These are phyloP conservation scores for Leiothrix lutea DNA, from an alignment of 2,113 vertebrate species.

Conservation along the genomic window DNA sequence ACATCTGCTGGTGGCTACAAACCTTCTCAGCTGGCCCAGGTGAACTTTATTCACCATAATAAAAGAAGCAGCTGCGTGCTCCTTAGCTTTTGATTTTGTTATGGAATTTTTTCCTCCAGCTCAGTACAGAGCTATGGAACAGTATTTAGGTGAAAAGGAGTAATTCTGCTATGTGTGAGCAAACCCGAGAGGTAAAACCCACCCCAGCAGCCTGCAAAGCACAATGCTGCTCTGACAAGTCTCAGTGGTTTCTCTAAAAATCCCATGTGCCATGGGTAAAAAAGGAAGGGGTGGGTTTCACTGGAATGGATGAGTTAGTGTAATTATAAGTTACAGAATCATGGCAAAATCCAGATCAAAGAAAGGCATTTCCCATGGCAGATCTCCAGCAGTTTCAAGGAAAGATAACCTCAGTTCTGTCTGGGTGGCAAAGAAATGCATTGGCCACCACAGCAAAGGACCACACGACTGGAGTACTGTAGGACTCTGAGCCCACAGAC, in stretches of 20 bases:
- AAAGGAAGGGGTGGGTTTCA: not conserved
- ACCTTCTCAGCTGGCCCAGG: not conserved
- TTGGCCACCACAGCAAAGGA: not conserved
- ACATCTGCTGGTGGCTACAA: constrained; percentile 38
- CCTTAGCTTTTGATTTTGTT: not conserved
- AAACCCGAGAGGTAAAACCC: not conserved
- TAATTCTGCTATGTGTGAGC: not conserved
- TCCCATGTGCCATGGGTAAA: not conserved
- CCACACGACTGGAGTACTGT: rapidly evolving
- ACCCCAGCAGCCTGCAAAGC: not conserved
- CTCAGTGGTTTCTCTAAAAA: not conserved
- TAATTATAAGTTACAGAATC: not conserved
- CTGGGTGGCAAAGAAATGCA: not conserved
- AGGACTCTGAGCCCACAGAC: not conserved
- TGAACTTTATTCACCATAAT: not conserved
- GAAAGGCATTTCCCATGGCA: constrained; percentile 1
- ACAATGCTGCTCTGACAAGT: not conserved
- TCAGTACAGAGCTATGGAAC: not conserved
- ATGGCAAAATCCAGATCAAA: not conserved
- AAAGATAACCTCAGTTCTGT: not conserved
- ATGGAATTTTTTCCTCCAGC: not conserved
- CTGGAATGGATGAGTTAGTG: not conserved
- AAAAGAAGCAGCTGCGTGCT: not conserved
- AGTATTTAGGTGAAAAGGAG: not conserved
- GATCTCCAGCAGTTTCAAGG: not conserved